A percentile compares a stretch with the other conserved stretches of the same genome.
Evolutionary conservation across 2,797 vertebrate genomes (phyloP).

Genomic region (Mastacembelus armatus): DNA sequence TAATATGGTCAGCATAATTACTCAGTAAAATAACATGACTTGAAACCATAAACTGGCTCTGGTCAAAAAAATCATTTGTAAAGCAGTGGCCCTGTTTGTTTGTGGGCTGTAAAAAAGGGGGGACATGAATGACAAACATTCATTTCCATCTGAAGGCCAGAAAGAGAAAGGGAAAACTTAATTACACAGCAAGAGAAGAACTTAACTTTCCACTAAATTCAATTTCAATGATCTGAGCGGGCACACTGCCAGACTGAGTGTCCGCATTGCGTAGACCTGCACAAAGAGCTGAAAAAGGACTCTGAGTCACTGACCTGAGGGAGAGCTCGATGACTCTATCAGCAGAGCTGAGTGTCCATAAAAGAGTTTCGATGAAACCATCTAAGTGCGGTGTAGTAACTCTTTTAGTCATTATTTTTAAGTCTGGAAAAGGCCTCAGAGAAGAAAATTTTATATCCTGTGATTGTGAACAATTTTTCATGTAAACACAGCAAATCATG

Average conservation of each 20-base stretch:
- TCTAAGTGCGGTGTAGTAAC: conserved; percentile 53
- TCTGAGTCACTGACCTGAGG: conserved; percentile 62
- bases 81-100: conserved; percentile 57
- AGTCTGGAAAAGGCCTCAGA: conserved; percentile 26
- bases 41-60: conserved; percentile 53
- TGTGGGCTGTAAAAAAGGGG: conserved; percentile 46
- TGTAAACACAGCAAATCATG: neutral
- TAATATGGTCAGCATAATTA: conserved; percentile 60
- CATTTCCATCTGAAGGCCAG: conserved; percentile 56
- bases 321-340: conserved; percentile 60
- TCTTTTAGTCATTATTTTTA: conserved; percentile 32
- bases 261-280: conserved; percentile 75
- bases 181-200: conserved; percentile 54
- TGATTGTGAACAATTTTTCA: neutral
- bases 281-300: conserved; percentile 61
- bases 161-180: conserved; percentile 51
- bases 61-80: conserved; percentile 60
- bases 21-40: conserved; percentile 47
- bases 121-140: conserved; percentile 50
- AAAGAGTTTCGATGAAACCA: conserved; percentile 69
- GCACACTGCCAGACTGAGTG: conserved; percentile 57
- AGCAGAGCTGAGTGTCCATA: conserved; percentile 61
- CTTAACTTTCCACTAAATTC: conserved; percentile 63
- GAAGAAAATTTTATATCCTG: conserved; percentile 3
- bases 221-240: conserved; percentile 65